Base-by-base conservation (phyloP, 2,888 invertebrate genomes). In the Frankliniella fusca region DNA sequence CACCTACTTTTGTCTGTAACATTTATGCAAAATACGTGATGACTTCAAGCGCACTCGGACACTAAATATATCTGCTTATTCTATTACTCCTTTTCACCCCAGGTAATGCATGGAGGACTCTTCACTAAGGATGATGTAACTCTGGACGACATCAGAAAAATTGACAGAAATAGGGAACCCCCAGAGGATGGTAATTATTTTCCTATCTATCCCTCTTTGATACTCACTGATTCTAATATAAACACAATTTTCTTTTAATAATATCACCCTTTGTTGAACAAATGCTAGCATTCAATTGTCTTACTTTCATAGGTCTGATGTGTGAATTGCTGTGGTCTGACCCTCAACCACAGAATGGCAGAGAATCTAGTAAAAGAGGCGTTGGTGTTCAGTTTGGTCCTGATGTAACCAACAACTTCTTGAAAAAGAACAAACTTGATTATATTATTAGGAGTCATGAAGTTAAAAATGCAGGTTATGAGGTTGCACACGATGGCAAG, bases 351-450 rank as follows among this genome's bases (percentile, higher is more conserved):
- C 94, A 94, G 89, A 87, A 88, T 82, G 99, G 99, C 0, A 91
- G 97, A 65, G 93, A 97, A 0, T 95, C 97, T 0, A 98, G 98
- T 84, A 99, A 98, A 89, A 93, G 99, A 84, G 99, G 99, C 18
- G 98, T 99, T 8, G 99, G 99, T 79, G 95, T 97, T 85, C 99
- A 99, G 89, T 99, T 99, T 89, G 99, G 99, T 1, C 99, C 99
- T 0, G 98, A 99, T 89, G 95, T 99, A 9, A 99, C 99, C 0
- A 90, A 93, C 85, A 90, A 90, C 82, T 99, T 99, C 91, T 91
- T 97, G 82, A 90, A 92, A 83, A 88, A 90, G 54, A 99, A 99
- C 89, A 93, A 93, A 48, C 91, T 99, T 82, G 95, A 97, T 86
- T 99, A 99, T 88, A 90, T 99, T 85, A 94, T 99, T 83, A 91